Evolutionary conservation across 2,888 invertebrate genomes (phyloP).

Genomic region (Cyaniris semiargus): DNA sequence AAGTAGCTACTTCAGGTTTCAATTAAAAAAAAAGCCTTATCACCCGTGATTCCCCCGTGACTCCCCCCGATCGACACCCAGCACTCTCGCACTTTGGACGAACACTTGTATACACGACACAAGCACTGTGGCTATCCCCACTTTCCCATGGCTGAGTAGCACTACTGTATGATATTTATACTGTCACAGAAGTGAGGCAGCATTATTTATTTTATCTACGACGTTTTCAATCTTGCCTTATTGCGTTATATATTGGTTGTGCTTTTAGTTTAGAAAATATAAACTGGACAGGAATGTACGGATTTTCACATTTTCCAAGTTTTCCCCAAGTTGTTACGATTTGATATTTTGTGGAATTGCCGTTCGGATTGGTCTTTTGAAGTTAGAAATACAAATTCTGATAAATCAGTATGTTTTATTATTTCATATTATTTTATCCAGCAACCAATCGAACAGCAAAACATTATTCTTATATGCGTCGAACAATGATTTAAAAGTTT

Average conservation of each 20-base stretch:
- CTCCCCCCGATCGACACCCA: too few species aligned
- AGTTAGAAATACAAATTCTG: neutral
- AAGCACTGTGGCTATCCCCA: neutral
- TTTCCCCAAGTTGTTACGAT: constrained; percentile 15
- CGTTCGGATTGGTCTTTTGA: constrained; percentile 7
- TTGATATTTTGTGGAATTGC: neutral
- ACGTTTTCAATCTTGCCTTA: constrained; percentile 28
- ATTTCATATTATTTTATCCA: neutral
- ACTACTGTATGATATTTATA: neutral
- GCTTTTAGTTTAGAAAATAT: constrained; percentile 25
- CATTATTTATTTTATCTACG: constrained; percentile 26
- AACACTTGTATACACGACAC: too few species aligned
- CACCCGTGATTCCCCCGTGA: too few species aligned
- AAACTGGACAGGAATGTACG: neutral
- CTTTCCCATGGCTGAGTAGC: neutral
- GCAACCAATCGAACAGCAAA: too few species aligned
- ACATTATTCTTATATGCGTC: too few species aligned
- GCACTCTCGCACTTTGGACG: too few species aligned
- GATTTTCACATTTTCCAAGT: constrained; percentile 17
- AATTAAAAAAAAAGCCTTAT: too few species aligned
- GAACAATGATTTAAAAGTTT: too few species aligned
- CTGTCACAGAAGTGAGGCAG: constrained; percentile 4
- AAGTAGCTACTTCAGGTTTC: too few species aligned
- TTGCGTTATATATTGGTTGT: constrained; percentile 28
- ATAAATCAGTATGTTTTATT: neutral